Evolutionary conservation across 2,888 invertebrate genomes (phyloP), one percentile per base, ranked within the genome.

Genomic region (Sinohyriopsis cumingii): DNA sequence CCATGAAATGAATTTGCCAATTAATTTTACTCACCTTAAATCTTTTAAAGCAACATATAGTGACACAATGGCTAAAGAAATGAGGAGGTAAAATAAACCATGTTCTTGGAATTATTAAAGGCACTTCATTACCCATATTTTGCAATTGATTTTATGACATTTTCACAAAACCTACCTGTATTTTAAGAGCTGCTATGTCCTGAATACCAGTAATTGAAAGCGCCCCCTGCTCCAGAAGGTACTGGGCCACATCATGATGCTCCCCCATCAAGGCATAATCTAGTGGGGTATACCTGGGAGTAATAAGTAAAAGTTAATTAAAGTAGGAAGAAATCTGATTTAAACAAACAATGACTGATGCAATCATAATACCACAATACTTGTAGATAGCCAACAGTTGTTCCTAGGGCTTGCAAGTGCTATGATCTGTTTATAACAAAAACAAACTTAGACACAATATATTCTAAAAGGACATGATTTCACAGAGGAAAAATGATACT

Each of bases 251-350:
- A 63, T 90, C 89, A 69, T 87, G 87, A 69, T 89, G 89, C 68
- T 89, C 89, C 6, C 88, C 88, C 87, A 89, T 88, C 72, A 90
- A 67, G 5, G 90, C 89, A 68, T 89, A 89, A 81, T 90, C 90
- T 69, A 90, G 78, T 15, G 89, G 86, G 2, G 90, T 90, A 72
- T 87, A 89, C 75, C 90, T 89, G 74, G 7, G 3, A 55, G 24
- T 56, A 25, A 53, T 15, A 4, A 20, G 22, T 6, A 24, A n/a
- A 65, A 57, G n/a, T 4, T 9, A 22, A 22, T 59, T 24, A 22
- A 22, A 4, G 20, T 59, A 12, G 24, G 24, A 22, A 12, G 24
- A 12, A 45, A 45, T 12, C 15, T 45, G 12, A 15, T 45, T 45
- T 45, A 45, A 45, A 45, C 5, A 68, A 70, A 9, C 61, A 24